phyloP scores from a whole-genome alignment of 2,888 invertebrate genomes.

The Elmis aenea region DNA sequence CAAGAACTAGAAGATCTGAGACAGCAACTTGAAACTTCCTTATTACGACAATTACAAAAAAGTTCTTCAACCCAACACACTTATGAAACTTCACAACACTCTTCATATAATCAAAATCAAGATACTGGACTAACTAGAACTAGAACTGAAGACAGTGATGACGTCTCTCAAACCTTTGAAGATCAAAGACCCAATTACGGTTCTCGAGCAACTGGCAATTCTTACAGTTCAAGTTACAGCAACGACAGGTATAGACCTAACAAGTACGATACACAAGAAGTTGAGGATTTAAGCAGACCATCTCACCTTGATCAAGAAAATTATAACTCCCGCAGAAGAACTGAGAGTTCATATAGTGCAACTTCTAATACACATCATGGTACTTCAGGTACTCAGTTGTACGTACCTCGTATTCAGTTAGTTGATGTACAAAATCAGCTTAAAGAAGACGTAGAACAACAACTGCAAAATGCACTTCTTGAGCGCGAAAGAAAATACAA shows the following conservation, averaged over 20 bases:
- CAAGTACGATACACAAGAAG: background rate
- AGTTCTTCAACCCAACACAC: constrained; percentile 5
- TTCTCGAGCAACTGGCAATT: background rate
- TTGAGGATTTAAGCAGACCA: background rate
- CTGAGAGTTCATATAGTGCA: background rate
- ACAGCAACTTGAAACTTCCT: constrained; percentile 33
- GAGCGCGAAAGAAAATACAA: constrained; percentile 28
- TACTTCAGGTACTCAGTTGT: background rate
- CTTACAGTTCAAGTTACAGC: background rate
- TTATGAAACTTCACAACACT: background rate
- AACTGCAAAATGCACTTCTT: constrained; percentile 34
- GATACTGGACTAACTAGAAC: background rate
- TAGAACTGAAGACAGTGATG: background rate
- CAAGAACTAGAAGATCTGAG: constrained; percentile 36
- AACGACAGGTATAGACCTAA: background rate
- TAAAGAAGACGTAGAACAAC: constrained; percentile 34
- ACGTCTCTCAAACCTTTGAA: background rate
- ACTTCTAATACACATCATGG: background rate
- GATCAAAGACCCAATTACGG: background rate
- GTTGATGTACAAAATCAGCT: constrained; percentile 36
- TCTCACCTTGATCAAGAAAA: too few species aligned
- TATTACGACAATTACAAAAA: constrained; percentile 32
- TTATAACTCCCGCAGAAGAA: background rate
- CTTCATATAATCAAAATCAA: background rate
- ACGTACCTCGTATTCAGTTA: constrained; percentile 19